Conservation (phyloP, 2,797 vertebrate species). For the Spatula versicolor region DNA sequence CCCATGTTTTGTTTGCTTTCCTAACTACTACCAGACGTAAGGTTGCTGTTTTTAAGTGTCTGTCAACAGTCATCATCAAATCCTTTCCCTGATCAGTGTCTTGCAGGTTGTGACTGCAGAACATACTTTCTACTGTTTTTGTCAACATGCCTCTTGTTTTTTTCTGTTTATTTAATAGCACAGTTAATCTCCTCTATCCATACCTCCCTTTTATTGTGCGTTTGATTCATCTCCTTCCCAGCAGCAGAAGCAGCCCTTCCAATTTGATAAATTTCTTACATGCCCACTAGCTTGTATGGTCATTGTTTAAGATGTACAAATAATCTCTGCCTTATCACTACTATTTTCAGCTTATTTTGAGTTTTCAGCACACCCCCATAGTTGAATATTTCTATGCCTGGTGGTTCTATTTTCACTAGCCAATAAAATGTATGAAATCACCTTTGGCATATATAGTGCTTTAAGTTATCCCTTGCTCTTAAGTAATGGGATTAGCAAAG, state of each 20-base stretch:
- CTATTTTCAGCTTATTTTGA: background rate
- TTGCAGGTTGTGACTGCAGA: conserved; percentile 31
- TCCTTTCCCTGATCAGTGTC: conserved; percentile 55
- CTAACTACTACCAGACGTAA: conserved; percentile 78
- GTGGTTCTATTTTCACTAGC: background rate
- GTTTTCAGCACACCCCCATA: background rate
- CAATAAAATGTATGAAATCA: background rate
- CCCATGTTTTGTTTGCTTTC: conserved; percentile 77
- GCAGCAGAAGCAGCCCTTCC: background rate
- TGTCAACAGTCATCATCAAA: conserved; percentile 63
- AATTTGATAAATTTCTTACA: background rate
- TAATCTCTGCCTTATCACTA: background rate
- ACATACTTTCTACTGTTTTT: conserved; percentile 56
- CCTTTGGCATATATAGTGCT: background rate
- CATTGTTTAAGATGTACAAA: background rate
- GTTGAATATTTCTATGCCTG: background rate
- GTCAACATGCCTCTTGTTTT: conserved; percentile 44
- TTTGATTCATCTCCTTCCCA: background rate
- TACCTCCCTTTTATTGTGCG: background rate
- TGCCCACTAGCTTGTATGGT: background rate
- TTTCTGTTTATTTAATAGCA: conserved; percentile 55
- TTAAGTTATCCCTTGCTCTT: background rate
- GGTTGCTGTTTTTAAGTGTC: conserved; percentile 78
- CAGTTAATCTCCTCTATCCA: background rate
- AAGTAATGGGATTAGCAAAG: conserved; percentile 15